phyloP scores from a whole-genome alignment of 1,140 invertebrate genomes.

The Euglossa dilemma region DNA sequence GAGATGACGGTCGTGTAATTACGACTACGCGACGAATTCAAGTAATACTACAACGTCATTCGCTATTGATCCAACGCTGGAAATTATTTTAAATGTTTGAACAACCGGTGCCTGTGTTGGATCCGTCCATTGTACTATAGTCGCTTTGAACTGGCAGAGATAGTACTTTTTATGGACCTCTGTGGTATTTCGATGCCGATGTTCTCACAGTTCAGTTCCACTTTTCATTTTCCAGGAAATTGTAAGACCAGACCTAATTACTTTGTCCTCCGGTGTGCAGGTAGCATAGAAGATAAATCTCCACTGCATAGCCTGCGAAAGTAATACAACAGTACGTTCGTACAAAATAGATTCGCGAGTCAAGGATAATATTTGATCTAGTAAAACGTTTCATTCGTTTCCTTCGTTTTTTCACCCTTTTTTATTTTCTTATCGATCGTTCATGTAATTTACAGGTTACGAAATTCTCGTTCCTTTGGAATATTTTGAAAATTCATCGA shows the following conservation, averaged over 20 bases:
- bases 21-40: neutral
- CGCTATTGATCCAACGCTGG: no score
- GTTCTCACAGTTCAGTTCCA: slow-evolving; percentile 7
- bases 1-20: neutral
- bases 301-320: neutral
- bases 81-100: neutral
- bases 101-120: neutral
- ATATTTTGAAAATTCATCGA: neutral
- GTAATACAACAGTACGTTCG: neutral
- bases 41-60: no score
- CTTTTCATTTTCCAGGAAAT: slow-evolving; percentile 38
- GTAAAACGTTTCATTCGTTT: neutral
- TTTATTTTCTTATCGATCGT: neutral
- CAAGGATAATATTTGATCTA: slow-evolving; percentile 11
- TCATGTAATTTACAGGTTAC: neutral
- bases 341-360: neutral
- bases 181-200: slow-evolving; percentile 10
- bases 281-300: slow-evolving; percentile 20
- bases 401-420: neutral
- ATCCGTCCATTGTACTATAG: no score
- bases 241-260: slow-evolving; percentile 27
- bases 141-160: neutral
- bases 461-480: no score
- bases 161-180: neutral
- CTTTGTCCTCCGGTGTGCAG: neutral